A percentile compares a stretch with the other conserved stretches of the same genome.
Conservation (phyloP, 2,797 vertebrate species). For the Aerospiza tachiro region DNA sequence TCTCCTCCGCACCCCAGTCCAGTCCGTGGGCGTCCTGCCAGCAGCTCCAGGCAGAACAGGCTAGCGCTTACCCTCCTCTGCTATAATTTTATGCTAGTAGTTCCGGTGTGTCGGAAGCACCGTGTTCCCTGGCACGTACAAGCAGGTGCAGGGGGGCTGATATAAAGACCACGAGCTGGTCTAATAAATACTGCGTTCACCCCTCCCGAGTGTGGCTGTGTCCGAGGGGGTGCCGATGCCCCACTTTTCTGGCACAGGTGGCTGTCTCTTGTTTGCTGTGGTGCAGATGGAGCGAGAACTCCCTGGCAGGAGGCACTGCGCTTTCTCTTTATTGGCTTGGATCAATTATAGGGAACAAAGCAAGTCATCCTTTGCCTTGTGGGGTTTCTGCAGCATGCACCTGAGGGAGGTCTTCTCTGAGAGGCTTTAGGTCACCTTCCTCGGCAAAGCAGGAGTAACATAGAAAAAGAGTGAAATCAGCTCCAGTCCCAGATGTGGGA, state of each 20-base stretch:
- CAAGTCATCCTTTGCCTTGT: not conserved
- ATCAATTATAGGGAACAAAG: not conserved
- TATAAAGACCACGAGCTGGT: no score
- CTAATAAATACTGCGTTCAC: fast-evolving
- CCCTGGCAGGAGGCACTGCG: not conserved
- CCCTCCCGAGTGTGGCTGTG: not conserved
- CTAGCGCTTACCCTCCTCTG: not conserved
- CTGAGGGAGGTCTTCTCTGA: not conserved
- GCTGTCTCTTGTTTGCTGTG: not conserved
- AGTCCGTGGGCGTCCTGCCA: not conserved
- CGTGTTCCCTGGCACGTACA: fast-evolving
- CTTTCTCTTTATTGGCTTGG: not conserved
- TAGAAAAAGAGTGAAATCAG: not conserved
- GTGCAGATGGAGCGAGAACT: not conserved
- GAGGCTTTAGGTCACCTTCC: not conserved
- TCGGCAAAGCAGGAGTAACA: not conserved
- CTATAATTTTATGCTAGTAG: not conserved
- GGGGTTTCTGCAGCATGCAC: not conserved
- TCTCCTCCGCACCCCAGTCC: not conserved
- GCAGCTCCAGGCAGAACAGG: not conserved
- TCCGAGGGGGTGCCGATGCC: not conserved
- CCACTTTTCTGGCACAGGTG: not conserved
- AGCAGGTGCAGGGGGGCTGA: not conserved
- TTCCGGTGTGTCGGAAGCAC: fast-evolving
- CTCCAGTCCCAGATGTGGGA: not conserved